Evolutionary conservation across 2,888 invertebrate species (phyloP), one percentile per base, ranked within the genome.

Genomic region (Neuroscelio doddi): DNA sequence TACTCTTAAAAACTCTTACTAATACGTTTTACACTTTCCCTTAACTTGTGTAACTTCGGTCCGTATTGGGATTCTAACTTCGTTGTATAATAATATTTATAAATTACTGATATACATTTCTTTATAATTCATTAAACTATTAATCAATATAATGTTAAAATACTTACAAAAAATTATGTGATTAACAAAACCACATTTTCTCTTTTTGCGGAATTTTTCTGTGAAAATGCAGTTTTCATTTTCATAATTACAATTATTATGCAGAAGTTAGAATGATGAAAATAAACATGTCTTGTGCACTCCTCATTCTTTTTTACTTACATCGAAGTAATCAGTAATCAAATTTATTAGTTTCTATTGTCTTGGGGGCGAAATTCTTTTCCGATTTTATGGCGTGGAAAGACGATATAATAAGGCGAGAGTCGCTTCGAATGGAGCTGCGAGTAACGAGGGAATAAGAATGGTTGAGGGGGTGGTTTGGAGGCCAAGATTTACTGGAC

Each of bases 281-380:
- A 52, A 62, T 58, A 66, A 56, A 66, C 50, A 62, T 58, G 66
- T 63, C 66, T 57, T 52, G 62, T 63, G 66, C 66, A 68, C 64
- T 66, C 29, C 39, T 21, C 38, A 41, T 36, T 52, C 46, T 57
- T 56, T 65, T 68, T 51, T 64, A 55, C 50, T 66, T 57, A 61
- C 50, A 73, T 74, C 74, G 72, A 69, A 68, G 79, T 82, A 84
- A 84, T 83, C 84, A 81, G 82, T 82, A 83, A 84, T 83, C 81
- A 84, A 83, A 83, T 83, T 84, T 84, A 84, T 84, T 83, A 82
- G 83, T 81, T 83, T 83, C 83, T 83, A 84, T 84, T 84, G 83
- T 83, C 83, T 84, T 78, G 81, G 78, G 80, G 74, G 73, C 66
- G 78, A 83, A 83, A 83, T 83, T 83, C 83, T 84, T 83, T 84